Conservation (phyloP, 2,888 invertebrate genomes). For the Ophonus ardosiacus region DNA sequence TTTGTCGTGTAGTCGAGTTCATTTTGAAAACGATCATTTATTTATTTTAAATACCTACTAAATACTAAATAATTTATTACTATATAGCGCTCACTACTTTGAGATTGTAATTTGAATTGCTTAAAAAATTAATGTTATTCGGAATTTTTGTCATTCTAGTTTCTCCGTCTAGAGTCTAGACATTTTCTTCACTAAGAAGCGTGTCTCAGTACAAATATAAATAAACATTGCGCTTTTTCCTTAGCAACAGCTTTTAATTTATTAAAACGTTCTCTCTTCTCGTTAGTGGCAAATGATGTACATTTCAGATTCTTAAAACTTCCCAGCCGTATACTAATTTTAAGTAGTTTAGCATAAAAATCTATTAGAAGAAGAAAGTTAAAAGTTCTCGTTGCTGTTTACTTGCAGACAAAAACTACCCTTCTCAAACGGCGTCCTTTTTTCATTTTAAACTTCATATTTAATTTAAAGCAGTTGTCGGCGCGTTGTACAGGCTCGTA, state of each 20-base stretch:
- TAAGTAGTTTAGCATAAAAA: constrained; percentile 50
- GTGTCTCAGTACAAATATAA: neutral
- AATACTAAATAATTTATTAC: no score
- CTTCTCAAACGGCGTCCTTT: constrained; percentile 23
- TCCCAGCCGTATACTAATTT: constrained; percentile 5
- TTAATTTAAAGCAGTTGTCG: constrained; percentile 54
- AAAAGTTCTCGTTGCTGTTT: constrained; percentile 34
- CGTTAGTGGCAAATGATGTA: constrained; percentile 34
- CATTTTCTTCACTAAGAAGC: neutral
- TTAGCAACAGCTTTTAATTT: constrained; percentile 35
- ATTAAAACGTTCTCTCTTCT: neutral
- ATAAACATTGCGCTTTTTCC: neutral
- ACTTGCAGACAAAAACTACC: constrained; percentile 17
- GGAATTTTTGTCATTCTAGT: no score
- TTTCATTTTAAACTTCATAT: constrained; percentile 59
- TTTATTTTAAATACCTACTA: no score
- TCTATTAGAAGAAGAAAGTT: constrained; percentile 42
- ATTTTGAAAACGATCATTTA: no score
- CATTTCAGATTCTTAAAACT: constrained; percentile 31
- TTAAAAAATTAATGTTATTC: no score
- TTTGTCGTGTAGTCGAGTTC: no score
- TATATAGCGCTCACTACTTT: no score
- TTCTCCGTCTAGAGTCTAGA: no score
- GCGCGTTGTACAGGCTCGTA: constrained; percentile 20
- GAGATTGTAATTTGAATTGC: no score